A percentile compares a stretch with the other conserved stretches of the same genome.
Evolutionary conservation across 1,140 invertebrate genomes (phyloP).

Genomic region (Drosophila cardini): DNA sequence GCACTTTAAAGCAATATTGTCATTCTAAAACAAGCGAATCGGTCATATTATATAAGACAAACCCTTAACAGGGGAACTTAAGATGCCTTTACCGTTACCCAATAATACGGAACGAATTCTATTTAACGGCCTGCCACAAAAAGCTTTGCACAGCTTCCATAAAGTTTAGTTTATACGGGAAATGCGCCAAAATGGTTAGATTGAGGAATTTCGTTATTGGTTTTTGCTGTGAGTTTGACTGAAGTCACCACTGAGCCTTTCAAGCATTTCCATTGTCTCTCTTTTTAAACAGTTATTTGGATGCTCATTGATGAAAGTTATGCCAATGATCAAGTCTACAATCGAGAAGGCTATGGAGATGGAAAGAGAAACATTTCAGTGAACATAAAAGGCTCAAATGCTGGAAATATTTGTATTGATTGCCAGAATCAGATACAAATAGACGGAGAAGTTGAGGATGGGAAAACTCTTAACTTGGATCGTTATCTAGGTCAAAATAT

Average conservation of each 20-base stretch:
- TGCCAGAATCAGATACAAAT: slow-evolving; percentile 1
- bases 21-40: neutral
- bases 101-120: no score
- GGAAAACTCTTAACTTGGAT: neutral
- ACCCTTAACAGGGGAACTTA: neutral
- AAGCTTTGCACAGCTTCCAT: no score
- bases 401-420: slow-evolving; percentile 8
- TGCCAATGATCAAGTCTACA: neutral
- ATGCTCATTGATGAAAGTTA: neutral
- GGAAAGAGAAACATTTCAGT: neutral
- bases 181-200: no score
- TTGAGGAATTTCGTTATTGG: no score
- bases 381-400: neutral
- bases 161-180: no score
- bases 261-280: no score
- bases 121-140: no score
- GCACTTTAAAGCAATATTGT: neutral
- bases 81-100: no score
- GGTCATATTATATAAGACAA: neutral
- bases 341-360: neutral
- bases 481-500: neutral
- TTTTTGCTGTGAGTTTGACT: neutral
- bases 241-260: neutral
- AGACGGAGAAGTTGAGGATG: neutral
- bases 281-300: neutral